These are phyloP conservation scores for Neuroscelio doddi DNA, from an alignment of 2,888 invertebrate genomes.

Conservation along the genomic window DNA sequence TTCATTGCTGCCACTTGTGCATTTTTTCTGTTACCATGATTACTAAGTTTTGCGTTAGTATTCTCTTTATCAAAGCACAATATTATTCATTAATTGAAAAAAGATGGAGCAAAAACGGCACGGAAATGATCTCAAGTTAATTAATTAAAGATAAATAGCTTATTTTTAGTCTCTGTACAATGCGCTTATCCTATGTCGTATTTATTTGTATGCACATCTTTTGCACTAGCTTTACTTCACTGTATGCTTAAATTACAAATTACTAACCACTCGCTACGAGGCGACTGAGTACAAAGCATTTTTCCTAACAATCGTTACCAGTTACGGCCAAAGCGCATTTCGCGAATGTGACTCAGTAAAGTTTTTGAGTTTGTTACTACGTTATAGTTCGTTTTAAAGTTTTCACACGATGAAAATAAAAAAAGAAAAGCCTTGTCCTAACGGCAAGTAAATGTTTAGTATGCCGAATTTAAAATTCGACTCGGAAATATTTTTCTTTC, in stretches of 20 bases:
- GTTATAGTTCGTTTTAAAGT: conserved; percentile 21
- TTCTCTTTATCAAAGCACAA: not conserved
- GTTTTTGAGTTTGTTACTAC: conserved; percentile 21
- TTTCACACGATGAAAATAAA: not conserved
- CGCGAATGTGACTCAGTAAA: conserved; percentile 36
- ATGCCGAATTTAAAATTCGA: too few relatives aligned
- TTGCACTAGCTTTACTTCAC: conserved; percentile 46
- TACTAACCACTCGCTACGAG: conserved; percentile 55
- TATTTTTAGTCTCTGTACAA: conserved; percentile 66
- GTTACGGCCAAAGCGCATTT: conserved; percentile 40
- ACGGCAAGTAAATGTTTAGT: too few relatives aligned
- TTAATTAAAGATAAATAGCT: conserved; percentile 61
- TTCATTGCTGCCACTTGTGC: too few relatives aligned
- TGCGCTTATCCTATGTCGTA: conserved; percentile 67
- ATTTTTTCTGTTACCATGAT: not conserved
- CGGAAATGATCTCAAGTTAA: conserved; percentile 69
- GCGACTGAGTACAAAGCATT: conserved; percentile 66
- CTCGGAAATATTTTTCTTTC: too few relatives aligned
- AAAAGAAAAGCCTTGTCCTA: too few relatives aligned
- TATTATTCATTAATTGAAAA: not conserved
- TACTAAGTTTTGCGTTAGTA: not conserved
- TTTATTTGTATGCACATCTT: conserved; percentile 62
- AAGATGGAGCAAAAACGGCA: conserved; percentile 40
- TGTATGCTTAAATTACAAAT: conserved; percentile 39
- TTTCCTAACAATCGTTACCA: conserved; percentile 47